Evolutionary conservation across 2,888 invertebrate genomes (phyloP).

Genomic region (Athalia circularis): DNA sequence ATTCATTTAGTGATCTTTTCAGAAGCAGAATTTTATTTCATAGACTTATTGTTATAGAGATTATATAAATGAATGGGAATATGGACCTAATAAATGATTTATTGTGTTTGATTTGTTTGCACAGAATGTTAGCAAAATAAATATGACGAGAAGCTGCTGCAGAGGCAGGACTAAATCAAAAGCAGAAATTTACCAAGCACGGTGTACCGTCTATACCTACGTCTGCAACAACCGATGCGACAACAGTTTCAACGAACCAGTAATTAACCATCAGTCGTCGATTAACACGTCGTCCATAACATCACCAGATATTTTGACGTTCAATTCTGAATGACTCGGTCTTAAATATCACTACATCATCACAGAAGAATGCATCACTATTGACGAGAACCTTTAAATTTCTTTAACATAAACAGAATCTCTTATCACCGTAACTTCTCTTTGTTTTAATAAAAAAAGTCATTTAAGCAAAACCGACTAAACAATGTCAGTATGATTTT

Average conservation of each 20-base stretch:
- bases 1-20: too few relatives aligned
- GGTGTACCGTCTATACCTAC: constrained; percentile 13
- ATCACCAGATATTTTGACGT: constrained; percentile 31
- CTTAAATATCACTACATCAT: constrained; percentile 1
- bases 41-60: neutral
- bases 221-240: constrained; percentile 29
- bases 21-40: too few relatives aligned
- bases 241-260: constrained; percentile 10
- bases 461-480: neutral
- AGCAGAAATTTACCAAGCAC: constrained; percentile 24
- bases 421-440: neutral
- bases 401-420: neutral
- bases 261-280: constrained; percentile 31
- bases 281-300: constrained; percentile 19
- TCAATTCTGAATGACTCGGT: constrained; percentile 27
- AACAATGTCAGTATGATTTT: constrained; percentile 21
- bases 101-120: constrained; percentile 40
- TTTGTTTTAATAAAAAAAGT: constrained; percentile 8
- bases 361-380: constrained; percentile 29
- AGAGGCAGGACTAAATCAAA: constrained; percentile 32
- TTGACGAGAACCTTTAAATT: constrained; percentile 18
- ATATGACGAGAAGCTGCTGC: constrained; percentile 42
- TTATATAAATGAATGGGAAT: neutral
- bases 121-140: constrained; percentile 47
- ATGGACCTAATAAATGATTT: constrained; percentile 4